Conservation (phyloP, 1,140 invertebrate species). For the Dermatophagoides farinae region DNA sequence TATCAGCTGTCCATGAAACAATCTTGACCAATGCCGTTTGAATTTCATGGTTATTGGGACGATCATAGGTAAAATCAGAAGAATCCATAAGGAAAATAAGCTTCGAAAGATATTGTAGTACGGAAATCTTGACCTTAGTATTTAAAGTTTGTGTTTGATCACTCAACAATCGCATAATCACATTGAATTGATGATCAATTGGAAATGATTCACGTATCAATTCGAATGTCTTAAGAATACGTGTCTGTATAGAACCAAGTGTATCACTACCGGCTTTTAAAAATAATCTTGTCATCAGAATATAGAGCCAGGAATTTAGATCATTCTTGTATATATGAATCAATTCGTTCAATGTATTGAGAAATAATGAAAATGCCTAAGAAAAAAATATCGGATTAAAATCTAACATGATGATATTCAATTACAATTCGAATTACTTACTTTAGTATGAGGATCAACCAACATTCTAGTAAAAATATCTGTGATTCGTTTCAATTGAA, state of each 20-base stretch:
- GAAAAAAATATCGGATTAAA: slow-evolving; percentile 5
- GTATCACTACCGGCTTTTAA: slow-evolving; percentile 75
- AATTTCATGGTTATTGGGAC: slow-evolving; percentile 22
- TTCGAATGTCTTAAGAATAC: slow-evolving; percentile 66
- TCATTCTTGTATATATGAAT: slow-evolving; percentile 64
- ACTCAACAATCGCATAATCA: slow-evolving; percentile 49
- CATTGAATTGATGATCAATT: slow-evolving; percentile 38
- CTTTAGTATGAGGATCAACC: slow-evolving; percentile 87
- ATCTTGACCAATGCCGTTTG: slow-evolving; percentile 31
- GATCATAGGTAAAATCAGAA: slow-evolving; percentile 25
- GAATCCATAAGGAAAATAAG: slow-evolving; percentile 27
- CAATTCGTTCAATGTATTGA: slow-evolving; percentile 73
- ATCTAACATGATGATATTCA: not conserved
- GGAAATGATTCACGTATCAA: slow-evolving; percentile 49
- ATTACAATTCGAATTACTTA: slow-evolving; percentile 21
- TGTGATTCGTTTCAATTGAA: slow-evolving; percentile 54
- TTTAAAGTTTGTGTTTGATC: slow-evolving; percentile 78
- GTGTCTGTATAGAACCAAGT: slow-evolving; percentile 64
- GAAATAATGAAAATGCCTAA: slow-evolving; percentile 65
- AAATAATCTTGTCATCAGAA: slow-evolving; percentile 51
- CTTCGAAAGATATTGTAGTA: slow-evolving; percentile 28
- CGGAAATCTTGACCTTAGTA: slow-evolving; percentile 26
- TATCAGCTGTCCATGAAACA: slow-evolving; percentile 34
- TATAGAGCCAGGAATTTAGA: slow-evolving; percentile 72
- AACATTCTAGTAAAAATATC: slow-evolving; percentile 90